These are phyloP conservation scores for Apoda limacodes DNA, from an alignment of 2,888 invertebrate species.

Conservation along the genomic window DNA sequence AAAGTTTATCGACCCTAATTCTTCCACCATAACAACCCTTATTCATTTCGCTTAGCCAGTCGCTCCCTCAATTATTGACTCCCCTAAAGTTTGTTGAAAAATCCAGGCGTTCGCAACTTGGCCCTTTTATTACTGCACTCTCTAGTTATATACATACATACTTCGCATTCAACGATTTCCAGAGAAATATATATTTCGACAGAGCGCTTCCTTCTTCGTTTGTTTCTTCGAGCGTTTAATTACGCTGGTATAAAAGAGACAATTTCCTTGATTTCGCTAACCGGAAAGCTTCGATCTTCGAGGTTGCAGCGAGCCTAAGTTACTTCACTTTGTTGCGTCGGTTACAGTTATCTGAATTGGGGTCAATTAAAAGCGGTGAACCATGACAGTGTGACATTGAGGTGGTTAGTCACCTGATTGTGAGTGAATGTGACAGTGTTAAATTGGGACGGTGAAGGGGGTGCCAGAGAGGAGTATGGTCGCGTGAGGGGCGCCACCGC, in stretches of 20 bases:
- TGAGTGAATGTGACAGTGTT: constrained; percentile 45
- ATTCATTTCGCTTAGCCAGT: constrained; percentile 53
- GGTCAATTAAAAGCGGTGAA: constrained; percentile 47
- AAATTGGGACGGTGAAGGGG: constrained; percentile 23
- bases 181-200: no score
- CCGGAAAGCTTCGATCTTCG: constrained; percentile 34
- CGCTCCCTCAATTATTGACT: constrained; percentile 66
- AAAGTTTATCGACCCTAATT: constrained; percentile 61
- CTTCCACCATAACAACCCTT: constrained; percentile 59
- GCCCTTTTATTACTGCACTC: constrained; percentile 40
- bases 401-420: constrained; percentile 31
- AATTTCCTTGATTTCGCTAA: constrained; percentile 33
- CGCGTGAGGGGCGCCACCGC: constrained; percentile 33
- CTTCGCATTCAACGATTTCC: no score
- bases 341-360: constrained; percentile 49
- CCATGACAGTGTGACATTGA: constrained; percentile 58
- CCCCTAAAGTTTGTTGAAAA: constrained; percentile 61
- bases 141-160: no score
- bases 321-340: constrained; percentile 45
- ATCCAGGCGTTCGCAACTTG: constrained; percentile 41
- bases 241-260: constrained; percentile 23
- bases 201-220: constrained; percentile 33
- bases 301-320: constrained; percentile 33
- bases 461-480: constrained; percentile 24
- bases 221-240: constrained; percentile 36